Conservation (phyloP, 2,888 invertebrate species). For the Glyphotaelius pellucidus region DNA sequence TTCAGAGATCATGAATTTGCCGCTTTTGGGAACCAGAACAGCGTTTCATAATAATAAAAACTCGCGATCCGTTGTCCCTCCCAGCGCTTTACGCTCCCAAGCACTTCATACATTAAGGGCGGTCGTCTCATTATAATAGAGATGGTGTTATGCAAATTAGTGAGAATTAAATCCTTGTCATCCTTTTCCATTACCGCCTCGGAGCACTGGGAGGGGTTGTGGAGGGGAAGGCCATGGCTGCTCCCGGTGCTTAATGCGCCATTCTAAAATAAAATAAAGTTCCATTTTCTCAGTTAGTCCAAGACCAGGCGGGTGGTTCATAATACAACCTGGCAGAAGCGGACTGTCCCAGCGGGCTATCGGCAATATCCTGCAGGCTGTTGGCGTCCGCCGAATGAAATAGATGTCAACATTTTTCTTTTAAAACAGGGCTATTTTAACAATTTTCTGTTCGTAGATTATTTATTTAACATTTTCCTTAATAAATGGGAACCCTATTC, state of each 20-base stretch:
- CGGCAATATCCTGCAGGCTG: neutral
- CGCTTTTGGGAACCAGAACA: neutral
- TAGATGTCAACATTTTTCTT: neutral
- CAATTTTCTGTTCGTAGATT: neutral
- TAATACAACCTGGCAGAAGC: neutral
- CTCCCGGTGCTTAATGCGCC: slow-evolving; percentile 28
- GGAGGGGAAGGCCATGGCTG: neutral
- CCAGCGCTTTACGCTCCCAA: slow-evolving; percentile 29
- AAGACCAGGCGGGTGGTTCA: neutral
- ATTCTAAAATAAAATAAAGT: slow-evolving; percentile 29
- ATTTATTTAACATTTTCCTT: too few relatives aligned
- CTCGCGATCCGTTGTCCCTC: slow-evolving; percentile 28
- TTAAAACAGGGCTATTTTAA: neutral
- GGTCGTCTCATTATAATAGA: slow-evolving; percentile 60
- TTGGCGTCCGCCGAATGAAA: neutral
- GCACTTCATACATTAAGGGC: slow-evolving; percentile 17
- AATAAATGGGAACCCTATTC: too few relatives aligned
- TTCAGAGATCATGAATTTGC: neutral
- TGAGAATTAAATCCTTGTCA: slow-evolving; percentile 63
- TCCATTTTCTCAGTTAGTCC: neutral
- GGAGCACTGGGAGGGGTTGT: neutral
- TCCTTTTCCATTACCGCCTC: slow-evolving; percentile 60
- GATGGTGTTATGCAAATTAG: slow-evolving; percentile 62
- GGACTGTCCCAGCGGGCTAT: neutral
- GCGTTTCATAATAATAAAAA: slow-evolving; percentile 9